Evolutionary conservation across 2,113 vertebrate genomes (phyloP).

Genomic region (Hippocampus barbouri): DNA sequence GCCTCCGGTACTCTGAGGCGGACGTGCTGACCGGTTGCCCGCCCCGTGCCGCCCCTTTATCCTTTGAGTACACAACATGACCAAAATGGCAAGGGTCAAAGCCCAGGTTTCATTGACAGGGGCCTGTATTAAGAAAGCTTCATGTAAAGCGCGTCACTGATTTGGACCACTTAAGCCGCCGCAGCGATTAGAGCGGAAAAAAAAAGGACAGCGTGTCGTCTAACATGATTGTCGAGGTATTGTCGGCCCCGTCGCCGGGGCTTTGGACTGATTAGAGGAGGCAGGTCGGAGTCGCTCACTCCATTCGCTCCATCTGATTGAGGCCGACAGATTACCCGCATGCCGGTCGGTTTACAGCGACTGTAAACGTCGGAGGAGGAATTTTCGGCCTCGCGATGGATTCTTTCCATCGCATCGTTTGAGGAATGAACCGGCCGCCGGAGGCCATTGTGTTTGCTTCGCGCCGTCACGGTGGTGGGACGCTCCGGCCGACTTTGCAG

Average conservation of each 20-base stretch:
- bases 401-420: not conserved
- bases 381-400: not conserved
- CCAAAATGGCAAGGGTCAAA: not conserved
- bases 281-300: constrained; percentile 53
- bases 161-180: constrained; percentile 9
- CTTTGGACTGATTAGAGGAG: constrained; percentile 60
- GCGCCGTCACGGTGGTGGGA: not conserved
- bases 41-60: no score
- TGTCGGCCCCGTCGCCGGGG: constrained; percentile 35
- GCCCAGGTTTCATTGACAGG: not conserved
- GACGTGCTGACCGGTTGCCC: no score
- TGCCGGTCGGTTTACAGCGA: constrained; percentile 29
- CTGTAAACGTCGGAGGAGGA: constrained; percentile 30
- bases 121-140: not conserved
- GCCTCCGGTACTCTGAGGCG: no score
- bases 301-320: constrained; percentile 46
- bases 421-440: not conserved
- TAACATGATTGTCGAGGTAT: constrained; percentile 40
- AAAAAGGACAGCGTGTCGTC: constrained; percentile 25
- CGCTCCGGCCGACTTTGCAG: constrained; percentile 33
- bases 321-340: constrained; percentile 50
- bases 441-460: constrained; percentile 1
- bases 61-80: no score
- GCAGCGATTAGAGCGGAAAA: constrained; percentile 27
- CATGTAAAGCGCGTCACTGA: not conserved